These are phyloP conservation scores for Monopterus albus DNA, from an alignment of 2,113 vertebrate species.

Conservation along the genomic window DNA sequence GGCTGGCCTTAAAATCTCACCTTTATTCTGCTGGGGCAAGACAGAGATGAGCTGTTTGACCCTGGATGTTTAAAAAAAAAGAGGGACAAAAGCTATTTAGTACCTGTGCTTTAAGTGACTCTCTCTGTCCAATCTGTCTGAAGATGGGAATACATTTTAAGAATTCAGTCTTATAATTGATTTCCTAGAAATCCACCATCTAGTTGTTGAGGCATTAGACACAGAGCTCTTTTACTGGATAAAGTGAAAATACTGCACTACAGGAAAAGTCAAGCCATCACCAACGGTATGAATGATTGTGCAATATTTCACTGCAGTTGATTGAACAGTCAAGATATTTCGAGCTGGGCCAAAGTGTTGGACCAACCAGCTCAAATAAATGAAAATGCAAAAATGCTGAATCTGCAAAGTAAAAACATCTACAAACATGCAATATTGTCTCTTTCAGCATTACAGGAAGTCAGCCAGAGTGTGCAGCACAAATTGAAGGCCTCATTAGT, in stretches of 20 bases:
- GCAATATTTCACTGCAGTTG: too few relatives aligned
- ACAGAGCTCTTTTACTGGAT: too few relatives aligned
- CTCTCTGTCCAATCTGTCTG: background rate
- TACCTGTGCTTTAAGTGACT: constrained; percentile 4
- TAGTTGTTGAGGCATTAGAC: too few relatives aligned
- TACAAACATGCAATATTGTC: background rate
- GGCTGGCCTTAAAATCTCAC: constrained; percentile 47
- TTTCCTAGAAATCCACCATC: too few relatives aligned
- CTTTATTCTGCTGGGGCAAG: constrained; percentile 34
- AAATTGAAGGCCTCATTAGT: constrained; percentile 63
- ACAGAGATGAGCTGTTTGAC: constrained; percentile 46
- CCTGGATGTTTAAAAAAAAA: constrained; percentile 35
- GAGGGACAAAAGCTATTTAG: constrained; percentile 25
- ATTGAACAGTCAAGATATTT: too few relatives aligned
- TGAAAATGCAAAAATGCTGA: background rate
- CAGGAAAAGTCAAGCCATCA: background rate
- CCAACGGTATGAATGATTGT: too few relatives aligned
- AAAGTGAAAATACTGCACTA: too few relatives aligned
- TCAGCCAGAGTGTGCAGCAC: constrained; percentile 18
- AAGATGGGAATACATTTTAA: too few relatives aligned
- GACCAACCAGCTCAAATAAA: too few relatives aligned
- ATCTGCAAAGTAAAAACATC: background rate
- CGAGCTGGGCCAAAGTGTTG: background rate
- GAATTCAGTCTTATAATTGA: too few relatives aligned
- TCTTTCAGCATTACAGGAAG: background rate